Base-by-base conservation (phyloP, 1,140 invertebrate species). In the Meloidogyne floridensis region DNA sequence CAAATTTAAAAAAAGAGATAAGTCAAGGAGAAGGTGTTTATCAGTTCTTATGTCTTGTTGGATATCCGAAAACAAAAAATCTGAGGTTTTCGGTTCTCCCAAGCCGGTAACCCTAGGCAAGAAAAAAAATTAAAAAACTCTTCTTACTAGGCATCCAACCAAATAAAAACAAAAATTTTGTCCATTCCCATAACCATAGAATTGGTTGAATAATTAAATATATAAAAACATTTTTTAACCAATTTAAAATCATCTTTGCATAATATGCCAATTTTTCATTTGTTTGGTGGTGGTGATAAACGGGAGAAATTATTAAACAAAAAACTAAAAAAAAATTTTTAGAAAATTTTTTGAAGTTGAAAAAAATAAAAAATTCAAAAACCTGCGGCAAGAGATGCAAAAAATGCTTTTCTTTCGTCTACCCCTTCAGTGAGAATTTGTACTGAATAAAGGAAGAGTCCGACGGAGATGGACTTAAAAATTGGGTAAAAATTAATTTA, bases 91-190 rank as follows among this genome's bases (percentile, higher is more conserved):
- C 32, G 32, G 32, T 32, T 32, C 32, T 32, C 32, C 32, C 32
- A 32, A 32, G 32, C 32, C 32, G 32, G 32, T 32, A 32, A 32
- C 32, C 32, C 32, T 32, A 32, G 32, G 32, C 32, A 18, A 82
- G 18, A 18, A 81, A 32, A 18, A 83, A 10, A 47, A 72, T 32
- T 10, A 10, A 54, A 32, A 32, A 32, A 32, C 32, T 32, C 32
- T 32, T 32, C 11, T 54, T 43, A 84, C 83, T 77, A 15, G 83
- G 73, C 20, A 85, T 4, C 83, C 83, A 84, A 77, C 80, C 56
- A 47, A 85, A 80, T 11, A 85, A 72, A n/a, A 84, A 47, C 18
- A 84, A 54, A 75, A 79, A 84, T 77, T 85, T 85, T 10, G 72
- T 18, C 69, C 77, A 75, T 70, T 85, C 75, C 18, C 72, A 85